Conservation (phyloP, 2,888 invertebrate genomes). For the Microctonus aethiopoides region DNA sequence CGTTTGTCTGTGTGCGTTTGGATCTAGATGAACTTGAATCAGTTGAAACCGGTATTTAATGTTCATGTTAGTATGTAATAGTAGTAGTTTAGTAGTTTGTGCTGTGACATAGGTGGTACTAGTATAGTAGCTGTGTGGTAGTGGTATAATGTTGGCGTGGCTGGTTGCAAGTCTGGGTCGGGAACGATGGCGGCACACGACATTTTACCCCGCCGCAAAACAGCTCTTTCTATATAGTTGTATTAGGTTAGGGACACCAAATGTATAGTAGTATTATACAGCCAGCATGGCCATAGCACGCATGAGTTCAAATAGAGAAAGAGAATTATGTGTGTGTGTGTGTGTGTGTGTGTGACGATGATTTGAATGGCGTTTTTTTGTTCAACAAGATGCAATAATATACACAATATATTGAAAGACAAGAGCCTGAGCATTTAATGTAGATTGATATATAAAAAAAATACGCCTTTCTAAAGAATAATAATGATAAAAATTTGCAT, state of each 20-base stretch:
- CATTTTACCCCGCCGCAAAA: background rate
- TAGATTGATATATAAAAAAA: slow-evolving; percentile 7
- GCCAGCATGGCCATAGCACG: slow-evolving; percentile 36
- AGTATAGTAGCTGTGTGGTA: background rate
- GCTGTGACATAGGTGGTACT: slow-evolving; percentile 15
- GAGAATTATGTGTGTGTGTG: slow-evolving; percentile 10
- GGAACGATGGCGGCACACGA: background rate
- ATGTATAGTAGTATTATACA: slow-evolving; percentile 46
- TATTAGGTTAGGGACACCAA: slow-evolving; percentile 62
- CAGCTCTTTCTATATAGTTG: slow-evolving; percentile 48
- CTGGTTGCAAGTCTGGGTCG: slow-evolving; percentile 16
- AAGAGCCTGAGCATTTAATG: background rate
- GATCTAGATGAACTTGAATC: slow-evolving; percentile 61
- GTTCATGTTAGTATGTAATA: background rate
- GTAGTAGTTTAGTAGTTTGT: background rate
- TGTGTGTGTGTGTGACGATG: background rate
- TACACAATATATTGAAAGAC: slow-evolving; percentile 3
- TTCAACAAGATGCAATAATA: too few relatives aligned
- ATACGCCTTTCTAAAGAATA: too few relatives aligned
- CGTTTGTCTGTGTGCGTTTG: slow-evolving; percentile 43
- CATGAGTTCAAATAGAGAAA: slow-evolving; percentile 55
- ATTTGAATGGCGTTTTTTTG: background rate
- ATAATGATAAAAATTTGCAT: too few relatives aligned
- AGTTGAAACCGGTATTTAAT: slow-evolving; percentile 61
- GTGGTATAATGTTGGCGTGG: slow-evolving; percentile 3